A percentile compares a stretch with the other conserved stretches of the same genome.
phyloP scores from a whole-genome alignment of 2,113 vertebrate species.

The Callipepla californica region DNA sequence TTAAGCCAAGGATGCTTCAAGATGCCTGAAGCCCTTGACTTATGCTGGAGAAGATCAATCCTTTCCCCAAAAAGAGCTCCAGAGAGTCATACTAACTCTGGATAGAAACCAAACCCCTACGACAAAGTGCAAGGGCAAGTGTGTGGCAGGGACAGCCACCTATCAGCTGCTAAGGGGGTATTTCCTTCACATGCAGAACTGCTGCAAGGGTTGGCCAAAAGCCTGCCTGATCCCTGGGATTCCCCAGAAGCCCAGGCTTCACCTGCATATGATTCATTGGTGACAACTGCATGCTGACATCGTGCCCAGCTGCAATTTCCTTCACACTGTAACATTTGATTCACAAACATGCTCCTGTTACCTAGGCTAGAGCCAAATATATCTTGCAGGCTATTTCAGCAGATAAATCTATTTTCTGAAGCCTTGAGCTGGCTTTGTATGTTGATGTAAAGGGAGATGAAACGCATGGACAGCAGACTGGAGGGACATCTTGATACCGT shows the following conservation, averaged over 20 bases:
- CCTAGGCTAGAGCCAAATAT: background rate
- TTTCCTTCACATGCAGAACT: constrained; percentile 3
- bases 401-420: background rate
- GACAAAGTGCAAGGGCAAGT: background rate
- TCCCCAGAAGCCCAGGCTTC: background rate
- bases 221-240: constrained; percentile 1
- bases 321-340: background rate
- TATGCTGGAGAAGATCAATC: background rate
- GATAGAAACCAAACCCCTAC: background rate
- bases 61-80: background rate
- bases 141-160: accelerated
- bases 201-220: background rate
- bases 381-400: background rate
- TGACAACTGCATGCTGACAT: background rate
- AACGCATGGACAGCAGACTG: background rate
- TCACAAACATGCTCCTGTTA: background rate
- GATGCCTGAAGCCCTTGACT: background rate
- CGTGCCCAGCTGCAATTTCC: background rate
- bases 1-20: background rate
- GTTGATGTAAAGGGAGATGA: background rate
- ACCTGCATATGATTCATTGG: constrained; percentile 24
- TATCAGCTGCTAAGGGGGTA: background rate
- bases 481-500: background rate
- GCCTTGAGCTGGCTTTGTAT: background rate
- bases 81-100: background rate